phyloP scores from a whole-genome alignment of 2,113 vertebrate genomes.

The Conger conger region DNA sequence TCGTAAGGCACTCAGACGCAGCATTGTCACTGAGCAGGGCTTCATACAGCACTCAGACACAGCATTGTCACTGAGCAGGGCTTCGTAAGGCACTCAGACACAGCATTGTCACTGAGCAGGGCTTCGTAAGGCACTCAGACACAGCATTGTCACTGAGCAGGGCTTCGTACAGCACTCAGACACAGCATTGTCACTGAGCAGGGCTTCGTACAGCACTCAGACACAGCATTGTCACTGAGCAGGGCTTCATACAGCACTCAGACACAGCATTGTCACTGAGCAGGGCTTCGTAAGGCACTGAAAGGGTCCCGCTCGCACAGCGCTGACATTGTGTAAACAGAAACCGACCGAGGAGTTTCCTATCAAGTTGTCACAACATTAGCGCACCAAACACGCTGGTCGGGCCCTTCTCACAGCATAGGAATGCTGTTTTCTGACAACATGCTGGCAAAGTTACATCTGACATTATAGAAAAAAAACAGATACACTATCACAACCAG shows the following conservation, averaged over 20 bases:
- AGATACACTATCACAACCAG: not conserved
- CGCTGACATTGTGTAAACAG: slow-evolving; percentile 2
- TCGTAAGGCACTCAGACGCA: too few species aligned
- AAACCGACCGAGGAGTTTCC: not conserved
- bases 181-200: too few species aligned
- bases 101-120: too few species aligned
- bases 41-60: too few species aligned
- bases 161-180: too few species aligned
- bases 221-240: not conserved
- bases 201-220: too few species aligned
- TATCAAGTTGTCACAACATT: not conserved
- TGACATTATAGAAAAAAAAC: not conserved
- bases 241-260: too few species aligned
- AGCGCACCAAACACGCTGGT: not conserved
- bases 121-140: too few species aligned
- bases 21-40: too few species aligned
- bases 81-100: too few species aligned
- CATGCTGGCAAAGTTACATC: slow-evolving; percentile 1
- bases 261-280: too few species aligned
- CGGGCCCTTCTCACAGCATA: not conserved
- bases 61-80: not conserved
- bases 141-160: not conserved
- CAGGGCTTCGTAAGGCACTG: too few species aligned
- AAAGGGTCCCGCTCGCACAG: not conserved
- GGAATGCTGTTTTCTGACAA: not conserved